phyloP scores from a whole-genome alignment of 1,140 invertebrate species.

The Calliopsis andreniformis region DNA sequence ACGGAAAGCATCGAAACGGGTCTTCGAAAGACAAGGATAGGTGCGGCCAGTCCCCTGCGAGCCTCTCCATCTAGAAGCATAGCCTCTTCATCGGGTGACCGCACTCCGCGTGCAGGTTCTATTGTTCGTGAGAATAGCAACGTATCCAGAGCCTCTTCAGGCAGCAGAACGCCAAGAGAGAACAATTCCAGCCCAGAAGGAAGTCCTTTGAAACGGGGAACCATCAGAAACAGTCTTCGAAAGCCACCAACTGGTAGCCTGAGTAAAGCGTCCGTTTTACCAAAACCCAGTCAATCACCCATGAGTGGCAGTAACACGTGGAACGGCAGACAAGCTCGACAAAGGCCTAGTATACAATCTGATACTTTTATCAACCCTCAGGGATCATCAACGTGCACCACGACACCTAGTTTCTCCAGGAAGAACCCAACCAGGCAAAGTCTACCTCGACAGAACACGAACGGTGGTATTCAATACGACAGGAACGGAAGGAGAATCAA shows the following conservation, averaged over 20 bases:
- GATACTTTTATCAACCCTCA: slow-evolving; percentile 85
- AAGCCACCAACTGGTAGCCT: slow-evolving; percentile 79
- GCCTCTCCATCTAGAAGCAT: slow-evolving; percentile 82
- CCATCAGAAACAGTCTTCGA: slow-evolving; percentile 69
- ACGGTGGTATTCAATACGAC: slow-evolving; percentile 79
- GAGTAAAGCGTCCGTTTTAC: slow-evolving; percentile 74
- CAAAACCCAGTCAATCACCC: slow-evolving; percentile 48
- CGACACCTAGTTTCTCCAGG: slow-evolving; percentile 83
- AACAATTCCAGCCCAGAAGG: slow-evolving; percentile 77
- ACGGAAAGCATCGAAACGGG: slow-evolving; percentile 86
- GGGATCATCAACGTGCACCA: slow-evolving; percentile 38
- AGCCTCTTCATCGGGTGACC: slow-evolving; percentile 75
- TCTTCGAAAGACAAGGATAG: slow-evolving; percentile 83
- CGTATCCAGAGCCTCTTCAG: slow-evolving; percentile 77
- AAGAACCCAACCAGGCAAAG: slow-evolving; percentile 85
- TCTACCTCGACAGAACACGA: slow-evolving; percentile 81
- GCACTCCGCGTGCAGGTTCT: slow-evolving; percentile 79
- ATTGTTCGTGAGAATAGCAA: slow-evolving; percentile 82
- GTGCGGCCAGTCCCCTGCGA: slow-evolving; percentile 80
- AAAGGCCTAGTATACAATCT: slow-evolving; percentile 84
- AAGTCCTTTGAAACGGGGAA: slow-evolving; percentile 73
- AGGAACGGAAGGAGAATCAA: slow-evolving; percentile 82
- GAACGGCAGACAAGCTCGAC: slow-evolving; percentile 84
- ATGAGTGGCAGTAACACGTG: slow-evolving; percentile 85
- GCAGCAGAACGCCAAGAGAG: slow-evolving; percentile 73